Evolutionary conservation across 2,888 invertebrate species (phyloP), one percentile per base, ranked within the genome.

Genomic region (Tigriopus californicus): DNA sequence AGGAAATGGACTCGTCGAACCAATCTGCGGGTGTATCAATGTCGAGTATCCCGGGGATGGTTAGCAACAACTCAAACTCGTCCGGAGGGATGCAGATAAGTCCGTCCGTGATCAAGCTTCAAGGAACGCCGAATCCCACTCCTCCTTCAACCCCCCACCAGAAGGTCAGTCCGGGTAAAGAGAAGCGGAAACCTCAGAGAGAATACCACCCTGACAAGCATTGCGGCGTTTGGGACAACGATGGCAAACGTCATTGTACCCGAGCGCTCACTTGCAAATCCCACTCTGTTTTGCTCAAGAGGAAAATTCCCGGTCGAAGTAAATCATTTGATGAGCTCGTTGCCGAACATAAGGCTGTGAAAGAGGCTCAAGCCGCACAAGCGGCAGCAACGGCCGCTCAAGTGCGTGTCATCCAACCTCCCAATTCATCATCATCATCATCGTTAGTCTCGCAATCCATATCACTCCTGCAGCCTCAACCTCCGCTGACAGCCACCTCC

Each of bases 171-270:
- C 49, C 49, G 11, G 20, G 15, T 2, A 49, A 49, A 49, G 22
- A 20, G 20, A 22, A 49, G 15, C 49, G 49, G 20, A 49, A 49
- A 11, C 20, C 49, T 5, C 49, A 74, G 66, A 75, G 83, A 62
- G 82, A 84, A 68, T 87, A 83, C 71, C 83, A 87, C 70, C 81
- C 86, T 18, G 82, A 87, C 68, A 79, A 82, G 64, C 87, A 87
- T 68, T 87, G 87, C 70, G 88, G 87, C 1, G 86, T 86, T 15
- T 72, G 79, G 65, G 79, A 68, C 1, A 64, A 67, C 22, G 83
- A 82, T 64, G 79, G 77, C 62, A 75, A 76, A 4, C 80, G 80
- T 66, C 83, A 83, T 0, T 87, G 87, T 70, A 84, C 85, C 56
- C 74, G 86, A 61, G 85, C 85, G 20, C 76, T 86, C 60, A 85